phyloP scores from a whole-genome alignment of 2,888 invertebrate species.

The Galeopsomyia nigrocyanea region DNA sequence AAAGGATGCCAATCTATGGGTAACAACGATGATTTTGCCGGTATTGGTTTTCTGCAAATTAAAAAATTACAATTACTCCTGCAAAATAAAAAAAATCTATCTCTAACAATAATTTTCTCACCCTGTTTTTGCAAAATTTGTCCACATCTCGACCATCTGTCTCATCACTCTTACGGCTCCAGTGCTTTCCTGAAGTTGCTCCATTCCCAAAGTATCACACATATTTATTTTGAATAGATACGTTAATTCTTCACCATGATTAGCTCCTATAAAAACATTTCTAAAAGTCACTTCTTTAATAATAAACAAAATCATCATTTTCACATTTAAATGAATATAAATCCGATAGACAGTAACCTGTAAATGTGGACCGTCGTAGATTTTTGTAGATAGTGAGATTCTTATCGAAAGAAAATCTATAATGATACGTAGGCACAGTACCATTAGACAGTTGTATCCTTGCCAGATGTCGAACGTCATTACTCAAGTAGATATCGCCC shows the following conservation, averaged over 20 bases:
- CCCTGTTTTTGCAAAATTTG: slow-evolving; percentile 64
- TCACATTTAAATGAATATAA: no score
- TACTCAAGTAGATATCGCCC: slow-evolving; percentile 52
- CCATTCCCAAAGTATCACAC: not conserved
- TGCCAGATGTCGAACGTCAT: slow-evolving; percentile 52
- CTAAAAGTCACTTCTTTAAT: no score
- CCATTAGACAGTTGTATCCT: slow-evolving; percentile 49
- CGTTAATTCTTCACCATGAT: slow-evolving; percentile 56
- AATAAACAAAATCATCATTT: no score
- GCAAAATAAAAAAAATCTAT: not conserved
- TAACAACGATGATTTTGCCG: slow-evolving; percentile 50
- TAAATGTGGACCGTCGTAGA: not conserved
- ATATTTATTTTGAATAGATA: slow-evolving; percentile 52
- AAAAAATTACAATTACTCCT: no score
- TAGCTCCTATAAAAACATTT: slow-evolving; percentile 40
- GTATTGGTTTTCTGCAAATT: slow-evolving; percentile 60
- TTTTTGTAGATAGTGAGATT: slow-evolving; percentile 3
- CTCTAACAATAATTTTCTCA: slow-evolving; percentile 34
- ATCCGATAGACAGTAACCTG: not conserved
- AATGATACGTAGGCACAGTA: slow-evolving; percentile 54
- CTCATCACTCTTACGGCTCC: slow-evolving; percentile 50
- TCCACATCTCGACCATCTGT: slow-evolving; percentile 61
- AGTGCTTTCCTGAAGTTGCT: slow-evolving; percentile 12
- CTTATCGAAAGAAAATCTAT: slow-evolving; percentile 56
- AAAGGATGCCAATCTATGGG: slow-evolving; percentile 58